Percentiles rank a stretch among this genome's conserved stretches.
These are phyloP conservation scores for Lycaon pictus DNA, from an alignment of 2,113 vertebrate genomes.

Conservation along the genomic window DNA sequence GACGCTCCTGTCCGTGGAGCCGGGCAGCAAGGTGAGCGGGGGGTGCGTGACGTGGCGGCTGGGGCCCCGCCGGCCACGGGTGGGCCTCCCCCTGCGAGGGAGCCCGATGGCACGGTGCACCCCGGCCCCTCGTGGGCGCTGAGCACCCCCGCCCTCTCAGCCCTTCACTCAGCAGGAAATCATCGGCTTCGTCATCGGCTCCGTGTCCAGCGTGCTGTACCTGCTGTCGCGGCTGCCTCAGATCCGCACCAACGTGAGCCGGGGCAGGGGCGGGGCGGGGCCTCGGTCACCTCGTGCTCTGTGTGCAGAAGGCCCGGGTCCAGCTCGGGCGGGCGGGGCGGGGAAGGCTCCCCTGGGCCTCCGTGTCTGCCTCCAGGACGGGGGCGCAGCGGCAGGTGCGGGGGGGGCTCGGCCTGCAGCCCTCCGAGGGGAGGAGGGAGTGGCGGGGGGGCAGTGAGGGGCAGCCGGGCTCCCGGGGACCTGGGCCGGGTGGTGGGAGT, in stretches of 20 bases:
- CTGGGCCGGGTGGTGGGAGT: background rate
- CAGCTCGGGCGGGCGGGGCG: too few species aligned
- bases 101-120: background rate
- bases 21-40: conserved; percentile 82
- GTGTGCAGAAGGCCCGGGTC: too few species aligned
- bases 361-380: background rate
- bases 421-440: background rate
- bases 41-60: too few species aligned
- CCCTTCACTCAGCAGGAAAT: conserved; percentile 91
- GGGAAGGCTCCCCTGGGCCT: background rate
- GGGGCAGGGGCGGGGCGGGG: accelerated
- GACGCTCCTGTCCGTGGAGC: conserved; percentile 83
- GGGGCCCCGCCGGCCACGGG: too few species aligned
- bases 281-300: too few species aligned
- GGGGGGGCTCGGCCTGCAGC: background rate
- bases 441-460: accelerated
- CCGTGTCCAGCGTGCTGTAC: conserved; percentile 94
- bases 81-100: background rate
- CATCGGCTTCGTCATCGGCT: conserved; percentile 93
- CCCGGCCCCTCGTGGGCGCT: background rate
- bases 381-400: background rate
- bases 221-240: conserved; percentile 95
- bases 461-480: accelerated
- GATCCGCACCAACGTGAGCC: conserved; percentile 96
- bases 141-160: conserved; percentile 81